phyloP scores from a whole-genome alignment of 2,113 vertebrate species.

The Neodontobutis hainanensis region DNA sequence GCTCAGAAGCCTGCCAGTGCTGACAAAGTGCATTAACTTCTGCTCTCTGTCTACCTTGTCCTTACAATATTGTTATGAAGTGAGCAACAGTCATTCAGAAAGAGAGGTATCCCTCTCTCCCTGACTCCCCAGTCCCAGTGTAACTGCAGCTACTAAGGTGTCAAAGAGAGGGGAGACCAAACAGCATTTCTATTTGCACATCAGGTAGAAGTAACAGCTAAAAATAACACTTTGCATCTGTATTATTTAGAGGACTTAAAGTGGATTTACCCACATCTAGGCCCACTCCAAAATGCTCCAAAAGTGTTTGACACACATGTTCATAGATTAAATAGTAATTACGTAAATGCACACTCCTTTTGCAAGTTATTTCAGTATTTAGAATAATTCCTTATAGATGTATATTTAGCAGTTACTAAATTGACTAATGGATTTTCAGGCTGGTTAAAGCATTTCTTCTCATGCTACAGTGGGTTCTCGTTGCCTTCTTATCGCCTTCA shows the following conservation, averaged over 20 bases:
- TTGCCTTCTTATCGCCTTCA: too few species aligned
- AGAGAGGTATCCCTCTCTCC: conserved; percentile 65
- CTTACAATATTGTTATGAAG: conserved; percentile 73
- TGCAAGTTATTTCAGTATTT: too few species aligned
- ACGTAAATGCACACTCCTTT: too few species aligned
- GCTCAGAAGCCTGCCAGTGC: conserved; percentile 74
- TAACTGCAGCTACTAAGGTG: conserved; percentile 35
- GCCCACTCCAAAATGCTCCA: conserved; percentile 13
- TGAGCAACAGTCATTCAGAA: conserved; percentile 71
- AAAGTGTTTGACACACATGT: too few species aligned
- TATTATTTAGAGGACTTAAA: conserved; percentile 62
- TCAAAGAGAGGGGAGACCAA: conserved; percentile 27
- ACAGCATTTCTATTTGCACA: conserved; percentile 29
- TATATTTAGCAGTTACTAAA: too few species aligned
- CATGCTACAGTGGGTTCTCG: too few species aligned
- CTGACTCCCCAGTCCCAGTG: conserved; percentile 22
- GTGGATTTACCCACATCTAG: conserved; percentile 24
- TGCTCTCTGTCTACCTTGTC: conserved; percentile 69
- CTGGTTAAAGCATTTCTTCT: too few species aligned
- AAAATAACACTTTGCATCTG: conserved; percentile 52
- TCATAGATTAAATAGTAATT: too few species aligned
- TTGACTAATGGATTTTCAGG: too few species aligned
- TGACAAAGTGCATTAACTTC: conserved; percentile 83
- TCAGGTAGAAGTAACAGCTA: conserved; percentile 44
- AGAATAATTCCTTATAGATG: too few species aligned